Percentiles rank a stretch among this genome's conserved stretches.
Evolutionary conservation across 1,140 invertebrate species (phyloP).

Genomic region (Triops cancriformis): DNA sequence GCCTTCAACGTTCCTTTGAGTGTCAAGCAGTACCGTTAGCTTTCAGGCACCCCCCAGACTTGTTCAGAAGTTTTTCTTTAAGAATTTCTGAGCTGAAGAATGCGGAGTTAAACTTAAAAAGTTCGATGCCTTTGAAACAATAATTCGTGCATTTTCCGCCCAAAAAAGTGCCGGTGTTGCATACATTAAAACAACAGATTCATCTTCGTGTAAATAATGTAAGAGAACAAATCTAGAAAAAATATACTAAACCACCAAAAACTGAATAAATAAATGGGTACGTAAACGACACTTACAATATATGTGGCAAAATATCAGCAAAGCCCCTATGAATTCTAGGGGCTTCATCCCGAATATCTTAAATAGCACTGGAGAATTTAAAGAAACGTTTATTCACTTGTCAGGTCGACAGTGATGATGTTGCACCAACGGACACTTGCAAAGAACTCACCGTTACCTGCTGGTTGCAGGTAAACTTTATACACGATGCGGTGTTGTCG

Average conservation of each 20-base stretch:
- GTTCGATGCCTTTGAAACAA: too few species aligned
- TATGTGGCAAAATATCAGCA: not conserved
- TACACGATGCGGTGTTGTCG: not conserved
- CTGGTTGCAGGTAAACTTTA: not conserved
- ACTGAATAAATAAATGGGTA: too few species aligned
- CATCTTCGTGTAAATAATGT: too few species aligned
- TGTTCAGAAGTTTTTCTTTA: too few species aligned
- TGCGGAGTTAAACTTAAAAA: too few species aligned
- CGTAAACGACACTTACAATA: not conserved
- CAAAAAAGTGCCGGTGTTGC: too few species aligned
- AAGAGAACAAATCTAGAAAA: too few species aligned
- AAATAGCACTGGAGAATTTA: not conserved
- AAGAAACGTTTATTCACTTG: not conserved
- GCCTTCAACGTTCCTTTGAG: not conserved
- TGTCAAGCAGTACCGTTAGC: not conserved
- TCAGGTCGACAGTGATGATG: not conserved
- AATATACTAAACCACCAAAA: too few species aligned
- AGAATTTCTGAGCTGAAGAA: too few species aligned
- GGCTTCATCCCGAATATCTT: not conserved
- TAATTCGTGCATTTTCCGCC: too few species aligned
- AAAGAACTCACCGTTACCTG: not conserved
- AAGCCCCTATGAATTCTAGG: constrained; percentile 8
- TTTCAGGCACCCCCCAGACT: too few species aligned
- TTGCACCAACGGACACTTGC: not conserved
- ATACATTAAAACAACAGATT: too few species aligned